These are phyloP conservation scores for Urophycis tenuis DNA, from an alignment of 2,797 vertebrate genomes.

Conservation along the genomic window DNA sequence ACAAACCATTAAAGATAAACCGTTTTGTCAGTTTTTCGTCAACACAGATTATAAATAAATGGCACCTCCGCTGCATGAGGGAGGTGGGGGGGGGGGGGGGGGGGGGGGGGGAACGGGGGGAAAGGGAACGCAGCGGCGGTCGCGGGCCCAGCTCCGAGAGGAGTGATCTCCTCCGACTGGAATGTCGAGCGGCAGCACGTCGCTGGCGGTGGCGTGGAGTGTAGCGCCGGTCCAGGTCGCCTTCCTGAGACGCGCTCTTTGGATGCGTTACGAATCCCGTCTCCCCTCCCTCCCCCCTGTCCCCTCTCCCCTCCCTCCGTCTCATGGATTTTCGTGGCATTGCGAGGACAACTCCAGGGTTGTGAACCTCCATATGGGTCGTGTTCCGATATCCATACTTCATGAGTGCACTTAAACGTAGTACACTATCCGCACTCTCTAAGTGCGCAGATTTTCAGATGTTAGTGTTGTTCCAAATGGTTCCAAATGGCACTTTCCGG, in stretches of 20 bases:
- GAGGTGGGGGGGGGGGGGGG: no score
- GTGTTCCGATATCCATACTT: no score
- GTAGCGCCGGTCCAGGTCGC: slow-evolving; percentile 28
- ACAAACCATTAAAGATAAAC: slow-evolving; percentile 11
- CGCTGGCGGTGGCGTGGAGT: slow-evolving; percentile 38
- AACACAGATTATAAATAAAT: slow-evolving; percentile 31
- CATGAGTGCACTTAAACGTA: no score
- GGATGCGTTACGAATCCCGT: slow-evolving; percentile 36
- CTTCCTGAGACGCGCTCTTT: slow-evolving; percentile 27
- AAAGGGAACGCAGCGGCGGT: slow-evolving; percentile 19
- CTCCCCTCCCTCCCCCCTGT: no score
- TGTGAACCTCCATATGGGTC: no score
- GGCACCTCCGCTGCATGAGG: slow-evolving; percentile 16
- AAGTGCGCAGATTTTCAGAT: no score
- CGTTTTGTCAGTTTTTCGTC: slow-evolving; percentile 21
- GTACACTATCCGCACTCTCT: no score
- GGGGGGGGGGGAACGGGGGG: no score
- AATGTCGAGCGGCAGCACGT: slow-evolving; percentile 41
- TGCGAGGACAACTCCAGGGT: slow-evolving; percentile 20
- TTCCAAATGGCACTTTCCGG: no score
- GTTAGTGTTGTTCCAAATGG: no score
- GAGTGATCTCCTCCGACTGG: slow-evolving; percentile 48
- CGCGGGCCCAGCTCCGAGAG: slow-evolving; percentile 21
- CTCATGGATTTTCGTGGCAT: no score
- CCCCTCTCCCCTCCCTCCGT: no score